Percentiles rank a stretch among this genome's conserved stretches.
phyloP scores from a whole-genome alignment of 2,888 invertebrate genomes.

The Dasysyrphus albostriatus region DNA sequence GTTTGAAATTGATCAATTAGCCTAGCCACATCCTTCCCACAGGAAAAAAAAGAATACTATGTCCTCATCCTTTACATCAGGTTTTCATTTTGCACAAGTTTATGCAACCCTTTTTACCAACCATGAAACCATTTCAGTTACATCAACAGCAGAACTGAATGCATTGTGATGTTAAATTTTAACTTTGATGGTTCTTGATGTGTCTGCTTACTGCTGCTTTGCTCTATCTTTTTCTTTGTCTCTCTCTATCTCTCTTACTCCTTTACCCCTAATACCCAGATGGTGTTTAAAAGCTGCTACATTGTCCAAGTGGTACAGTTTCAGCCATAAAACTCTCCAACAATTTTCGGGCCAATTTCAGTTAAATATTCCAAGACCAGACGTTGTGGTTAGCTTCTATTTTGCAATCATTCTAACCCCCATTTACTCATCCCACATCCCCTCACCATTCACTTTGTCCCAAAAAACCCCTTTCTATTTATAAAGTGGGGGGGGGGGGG shows the following conservation, averaged over 20 bases:
- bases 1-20: constrained; percentile 35
- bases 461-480: not conserved
- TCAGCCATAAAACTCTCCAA: constrained; percentile 25
- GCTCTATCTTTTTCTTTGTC: not conserved
- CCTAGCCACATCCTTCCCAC: not conserved
- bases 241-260: not conserved
- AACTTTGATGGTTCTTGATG: constrained; percentile 24
- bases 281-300: constrained; percentile 12
- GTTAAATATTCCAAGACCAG: constrained; percentile 59
- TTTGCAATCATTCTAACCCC: constrained; percentile 47
- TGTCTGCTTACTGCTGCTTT: not conserved
- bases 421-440: not conserved
- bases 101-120: constrained; percentile 21
- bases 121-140: constrained; percentile 28
- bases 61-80: not conserved
- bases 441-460: too few species aligned
- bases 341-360: constrained; percentile 47
- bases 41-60: too few species aligned
- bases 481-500: too few species aligned
- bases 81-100: constrained; percentile 16
- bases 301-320: constrained; percentile 30
- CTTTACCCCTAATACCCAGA: not conserved
- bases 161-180: constrained; percentile 40
- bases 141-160: constrained; percentile 36
- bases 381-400: constrained; percentile 65